A percentile compares a stretch with the other conserved stretches of the same genome.
These are phyloP conservation scores for Gnathonemus echidnorhynchus DNA, from an alignment of 2,113 vertebrate genomes.

Conservation along the genomic window DNA sequence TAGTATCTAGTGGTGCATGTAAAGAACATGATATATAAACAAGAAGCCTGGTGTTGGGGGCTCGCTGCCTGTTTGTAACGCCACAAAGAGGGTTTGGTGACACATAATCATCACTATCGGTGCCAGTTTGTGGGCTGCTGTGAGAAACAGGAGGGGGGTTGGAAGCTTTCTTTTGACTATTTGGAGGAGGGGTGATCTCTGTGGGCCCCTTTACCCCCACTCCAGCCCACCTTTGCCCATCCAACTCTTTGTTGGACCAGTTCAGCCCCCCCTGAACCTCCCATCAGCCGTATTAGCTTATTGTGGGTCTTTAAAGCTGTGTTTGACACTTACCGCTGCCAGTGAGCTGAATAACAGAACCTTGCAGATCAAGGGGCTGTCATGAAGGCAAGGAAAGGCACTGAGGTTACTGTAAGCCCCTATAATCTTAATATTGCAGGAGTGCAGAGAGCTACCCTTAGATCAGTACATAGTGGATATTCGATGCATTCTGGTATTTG, in stretches of 20 bases:
- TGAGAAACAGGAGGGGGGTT: not conserved
- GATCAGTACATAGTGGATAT: not conserved
- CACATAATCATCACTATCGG: constrained; percentile 24
- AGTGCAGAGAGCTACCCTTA: not conserved
- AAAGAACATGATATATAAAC: not conserved
- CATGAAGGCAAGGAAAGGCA: constrained; percentile 50
- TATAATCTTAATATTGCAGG: not conserved
- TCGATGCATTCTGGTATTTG: not conserved
- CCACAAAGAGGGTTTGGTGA: constrained; percentile 15
- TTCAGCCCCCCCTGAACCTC: constrained; percentile 27
- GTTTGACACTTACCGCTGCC: constrained; percentile 54
- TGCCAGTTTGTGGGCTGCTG: not conserved
- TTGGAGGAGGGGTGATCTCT: constrained; percentile 18
- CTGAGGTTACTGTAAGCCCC: constrained; percentile 34
- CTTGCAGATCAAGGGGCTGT: constrained; percentile 56
- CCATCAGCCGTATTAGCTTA: constrained; percentile 13
- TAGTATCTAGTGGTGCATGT: not conserved
- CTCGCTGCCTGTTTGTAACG: not conserved
- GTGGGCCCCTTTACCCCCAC: constrained; percentile 12
- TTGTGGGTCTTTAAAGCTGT: constrained; percentile 58
- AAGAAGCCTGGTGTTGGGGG: not conserved
- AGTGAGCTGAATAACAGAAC: constrained; percentile 59
- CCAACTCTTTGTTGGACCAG: constrained; percentile 50
- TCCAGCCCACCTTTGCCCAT: constrained; percentile 30
- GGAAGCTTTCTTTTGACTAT: constrained; percentile 8